Conservation (phyloP, 2,888 invertebrate species). For the Malachius bipustulatus region DNA sequence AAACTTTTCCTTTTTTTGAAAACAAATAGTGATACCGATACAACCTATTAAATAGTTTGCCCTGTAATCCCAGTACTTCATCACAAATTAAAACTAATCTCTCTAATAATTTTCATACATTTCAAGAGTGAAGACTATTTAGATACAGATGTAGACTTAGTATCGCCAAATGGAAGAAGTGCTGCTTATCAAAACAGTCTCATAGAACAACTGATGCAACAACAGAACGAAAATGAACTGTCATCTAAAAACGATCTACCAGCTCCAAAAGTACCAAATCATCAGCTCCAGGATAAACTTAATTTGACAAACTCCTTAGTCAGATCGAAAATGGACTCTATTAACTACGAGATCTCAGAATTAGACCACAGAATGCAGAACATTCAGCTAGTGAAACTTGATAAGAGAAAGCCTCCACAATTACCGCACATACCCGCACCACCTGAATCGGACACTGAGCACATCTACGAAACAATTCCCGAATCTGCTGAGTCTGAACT, state of each 20-base stretch:
- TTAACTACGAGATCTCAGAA: conserved; percentile 43
- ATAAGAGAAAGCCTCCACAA: conserved; percentile 29
- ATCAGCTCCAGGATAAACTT: conserved; percentile 29
- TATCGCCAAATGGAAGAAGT: conserved; percentile 24
- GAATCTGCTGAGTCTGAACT: conserved; percentile 43
- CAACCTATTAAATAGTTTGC: too few relatives aligned
- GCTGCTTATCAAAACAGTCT: conserved; percentile 40
- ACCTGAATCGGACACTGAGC: conserved; percentile 44
- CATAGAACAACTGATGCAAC: conserved; percentile 39
- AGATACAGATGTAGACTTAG: conserved; percentile 23
- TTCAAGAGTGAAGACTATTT: conserved; percentile 28
- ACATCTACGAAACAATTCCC: conserved; percentile 55
- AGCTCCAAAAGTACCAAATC: conserved; percentile 34
- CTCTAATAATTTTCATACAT: too few relatives aligned
- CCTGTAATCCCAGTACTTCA: too few relatives aligned
- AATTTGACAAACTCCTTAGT: conserved; percentile 32
- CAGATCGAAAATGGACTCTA: conserved; percentile 33
- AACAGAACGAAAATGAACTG: conserved; percentile 28
- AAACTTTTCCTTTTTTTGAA: too few relatives aligned
- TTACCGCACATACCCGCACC: conserved; percentile 29
- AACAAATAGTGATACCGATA: too few relatives aligned
- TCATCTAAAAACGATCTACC: conserved; percentile 14
- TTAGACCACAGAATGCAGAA: conserved; percentile 47
- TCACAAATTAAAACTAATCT: too few relatives aligned
- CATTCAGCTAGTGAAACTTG: conserved; percentile 42